Evolutionary conservation across 2,113 vertebrate genomes (phyloP).

Genomic region (Sigmodon hispidus): DNA sequence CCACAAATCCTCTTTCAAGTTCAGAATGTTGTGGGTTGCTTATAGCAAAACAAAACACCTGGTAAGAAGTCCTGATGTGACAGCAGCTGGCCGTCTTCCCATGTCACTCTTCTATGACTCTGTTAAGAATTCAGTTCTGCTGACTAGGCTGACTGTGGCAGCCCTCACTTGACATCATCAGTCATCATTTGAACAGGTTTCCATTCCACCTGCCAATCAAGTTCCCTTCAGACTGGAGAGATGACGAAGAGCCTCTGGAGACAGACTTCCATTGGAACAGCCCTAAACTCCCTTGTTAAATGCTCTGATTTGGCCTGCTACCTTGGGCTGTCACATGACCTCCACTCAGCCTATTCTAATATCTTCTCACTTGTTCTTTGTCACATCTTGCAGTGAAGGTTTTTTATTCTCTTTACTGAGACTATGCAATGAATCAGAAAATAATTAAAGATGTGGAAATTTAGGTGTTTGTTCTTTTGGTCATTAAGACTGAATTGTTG

Average conservation of each 20-base stretch:
- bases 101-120: not conserved
- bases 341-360: not conserved
- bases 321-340: not conserved
- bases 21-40: not conserved
- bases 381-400: not conserved
- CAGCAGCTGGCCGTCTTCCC: not conserved
- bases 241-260: not conserved
- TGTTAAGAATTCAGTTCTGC: not conserved
- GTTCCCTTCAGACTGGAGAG: not conserved
- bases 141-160: not conserved
- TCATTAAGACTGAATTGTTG: not conserved
- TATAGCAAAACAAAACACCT: not conserved
- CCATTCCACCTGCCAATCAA: slow-evolving; percentile 17
- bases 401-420: not conserved
- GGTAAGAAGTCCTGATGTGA: not conserved
- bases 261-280: slow-evolving; percentile 26
- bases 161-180: not conserved
- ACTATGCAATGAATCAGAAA: not conserved
- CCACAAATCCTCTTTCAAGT: not conserved
- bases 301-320: not conserved
- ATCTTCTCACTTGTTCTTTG: not conserved
- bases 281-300: not conserved
- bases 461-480: not conserved
- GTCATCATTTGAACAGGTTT: not conserved
- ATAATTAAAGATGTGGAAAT: slow-evolving; percentile 1